A percentile compares a stretch with the other conserved stretches of the same genome.
Evolutionary conservation across 2,797 vertebrate species (phyloP).

Genomic region (Pelochelys cantorii): DNA sequence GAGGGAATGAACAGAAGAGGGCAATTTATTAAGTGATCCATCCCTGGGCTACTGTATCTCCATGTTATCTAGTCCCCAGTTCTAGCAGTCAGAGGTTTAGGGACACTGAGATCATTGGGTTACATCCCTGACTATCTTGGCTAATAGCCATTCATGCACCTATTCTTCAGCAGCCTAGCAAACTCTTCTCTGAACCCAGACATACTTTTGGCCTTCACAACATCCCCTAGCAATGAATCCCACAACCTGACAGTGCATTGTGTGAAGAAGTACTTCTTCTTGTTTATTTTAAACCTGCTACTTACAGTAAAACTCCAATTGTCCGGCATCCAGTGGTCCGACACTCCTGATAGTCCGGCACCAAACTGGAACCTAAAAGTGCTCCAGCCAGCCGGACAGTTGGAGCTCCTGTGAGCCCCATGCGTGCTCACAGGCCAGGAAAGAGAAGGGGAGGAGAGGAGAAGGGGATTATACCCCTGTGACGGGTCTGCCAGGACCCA

Average conservation of each 20-base stretch:
- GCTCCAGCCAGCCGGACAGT: no score
- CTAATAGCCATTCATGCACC: neutral
- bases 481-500: no score
- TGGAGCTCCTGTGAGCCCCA: no score
- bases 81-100: neutral
- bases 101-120: neutral
- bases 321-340: no score
- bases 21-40: neutral
- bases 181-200: neutral
- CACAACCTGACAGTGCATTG: neutral
- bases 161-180: neutral
- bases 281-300: neutral
- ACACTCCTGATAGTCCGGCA: no score
- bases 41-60: no score
- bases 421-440: no score
- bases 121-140: neutral
- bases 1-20: neutral
- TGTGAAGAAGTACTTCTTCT: neutral
- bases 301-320: no score
- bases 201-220: neutral
- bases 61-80: neutral
- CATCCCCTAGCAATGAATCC: neutral
- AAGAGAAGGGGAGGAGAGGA: no score
- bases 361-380: no score
- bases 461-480: no score